Percentiles rank a stretch among this genome's conserved stretches.
Evolutionary conservation across 2,113 vertebrate genomes (phyloP).

Genomic region (Litocranius walleri): DNA sequence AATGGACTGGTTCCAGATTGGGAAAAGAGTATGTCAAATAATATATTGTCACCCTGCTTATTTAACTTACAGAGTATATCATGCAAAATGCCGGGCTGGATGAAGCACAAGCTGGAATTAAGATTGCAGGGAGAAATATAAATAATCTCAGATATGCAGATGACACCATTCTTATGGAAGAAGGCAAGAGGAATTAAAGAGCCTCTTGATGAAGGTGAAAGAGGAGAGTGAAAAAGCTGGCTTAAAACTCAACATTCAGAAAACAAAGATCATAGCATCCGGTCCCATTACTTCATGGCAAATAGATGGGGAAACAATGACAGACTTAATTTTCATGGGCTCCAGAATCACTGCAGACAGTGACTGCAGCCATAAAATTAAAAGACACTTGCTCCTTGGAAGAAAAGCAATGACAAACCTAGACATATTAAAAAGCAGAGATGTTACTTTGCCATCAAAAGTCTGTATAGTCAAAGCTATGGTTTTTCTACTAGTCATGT

Average conservation of each 20-base stretch:
- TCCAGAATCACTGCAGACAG: neutral
- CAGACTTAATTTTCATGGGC: neutral
- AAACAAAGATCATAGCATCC: neutral
- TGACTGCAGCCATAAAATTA: neutral
- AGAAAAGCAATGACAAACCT: neutral
- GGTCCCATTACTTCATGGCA: neutral
- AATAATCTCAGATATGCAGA: neutral
- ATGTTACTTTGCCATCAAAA: neutral
- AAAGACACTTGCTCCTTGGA: neutral
- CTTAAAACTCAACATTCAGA: neutral
- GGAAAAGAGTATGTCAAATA: neutral
- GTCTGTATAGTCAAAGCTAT: neutral
- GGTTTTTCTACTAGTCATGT: neutral
- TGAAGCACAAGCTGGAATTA: neutral
- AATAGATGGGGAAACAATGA: neutral
- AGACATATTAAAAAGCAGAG: neutral
- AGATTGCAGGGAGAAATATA: neutral
- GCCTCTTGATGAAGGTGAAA: neutral
- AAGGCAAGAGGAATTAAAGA: neutral
- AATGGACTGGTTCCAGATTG: neutral
- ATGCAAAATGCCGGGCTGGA: neutral
- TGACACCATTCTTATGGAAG: neutral
- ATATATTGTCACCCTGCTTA: neutral
- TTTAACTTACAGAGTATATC: neutral
- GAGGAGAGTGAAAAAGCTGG: neutral